Percentiles rank a stretch among this genome's conserved stretches.
Conservation (phyloP, 2,888 invertebrate genomes). For the Rotaria sp. region DNA sequence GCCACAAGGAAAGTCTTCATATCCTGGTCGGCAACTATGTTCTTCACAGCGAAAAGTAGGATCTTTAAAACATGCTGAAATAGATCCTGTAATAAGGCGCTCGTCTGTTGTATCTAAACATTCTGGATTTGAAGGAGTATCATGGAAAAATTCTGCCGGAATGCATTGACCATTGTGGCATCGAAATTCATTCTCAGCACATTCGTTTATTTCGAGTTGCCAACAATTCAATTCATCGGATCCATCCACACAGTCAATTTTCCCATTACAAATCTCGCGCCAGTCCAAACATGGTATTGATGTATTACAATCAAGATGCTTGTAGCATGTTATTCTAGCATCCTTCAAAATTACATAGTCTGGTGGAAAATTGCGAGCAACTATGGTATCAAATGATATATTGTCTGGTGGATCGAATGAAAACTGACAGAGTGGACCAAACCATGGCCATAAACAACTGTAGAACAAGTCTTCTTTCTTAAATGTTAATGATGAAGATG, state of each 20-base stretch:
- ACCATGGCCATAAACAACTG: neutral
- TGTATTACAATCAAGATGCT: neutral
- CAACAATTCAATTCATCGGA: neutral
- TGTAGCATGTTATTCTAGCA: neutral
- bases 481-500: neutral
- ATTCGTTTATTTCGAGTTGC: neutral
- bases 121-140: neutral
- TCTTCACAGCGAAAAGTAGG: neutral
- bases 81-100: too few relatives aligned
- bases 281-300: neutral
- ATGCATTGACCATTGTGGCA: neutral
- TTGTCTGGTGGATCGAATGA: neutral
- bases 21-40: neutral
- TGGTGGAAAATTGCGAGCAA: accelerated
- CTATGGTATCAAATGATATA: neutral
- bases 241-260: neutral
- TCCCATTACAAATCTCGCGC: neutral
- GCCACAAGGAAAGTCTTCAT: too few relatives aligned
- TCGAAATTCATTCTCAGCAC: neutral
- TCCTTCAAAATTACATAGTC: neutral
- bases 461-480: neutral
- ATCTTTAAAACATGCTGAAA: neutral
- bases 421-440: neutral
- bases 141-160: neutral
- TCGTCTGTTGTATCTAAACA: neutral